Base-by-base conservation (phyloP, 2,888 invertebrate species). In the Nemotelus nigrinus region DNA sequence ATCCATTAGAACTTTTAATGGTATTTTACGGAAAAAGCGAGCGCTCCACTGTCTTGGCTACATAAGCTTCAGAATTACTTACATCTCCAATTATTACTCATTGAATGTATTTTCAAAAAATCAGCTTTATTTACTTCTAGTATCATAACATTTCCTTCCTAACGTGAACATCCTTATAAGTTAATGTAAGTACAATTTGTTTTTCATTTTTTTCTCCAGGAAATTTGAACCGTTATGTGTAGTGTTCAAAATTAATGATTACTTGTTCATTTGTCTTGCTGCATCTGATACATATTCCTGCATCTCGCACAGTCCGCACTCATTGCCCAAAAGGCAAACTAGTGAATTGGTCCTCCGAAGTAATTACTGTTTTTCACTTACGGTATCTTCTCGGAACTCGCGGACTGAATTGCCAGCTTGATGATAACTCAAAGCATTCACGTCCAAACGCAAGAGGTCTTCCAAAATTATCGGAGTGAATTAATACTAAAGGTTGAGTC, bases 281-380 rank as follows among this genome's bases (percentile, higher is more conserved):
- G 50, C 48, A 47, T 39, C 41, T 43, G 39, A 60, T 60, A 25
- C 25, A 25, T 25, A 25, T 25, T 25, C 39, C 41, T 60, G 25
- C 41, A 43, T n/a, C 25, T 60, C 7, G 48, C 48, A n/a, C 4
- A 10, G 67, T n/a, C 8, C 60, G 47, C 45, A 45, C 45, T 47
- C 72, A 25, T 25, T 58, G 58, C 60, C 74, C 63, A 2, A 8
- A 74, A 74, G 63, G 74, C 74, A 74, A 74, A 63, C 6, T 58
- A 58, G 45, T 8, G 50, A 74, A 74, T 63, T 74, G 63, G 60
- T 60, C 74, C 41, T 63, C 60, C 8, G n/a, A 58, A 72, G 74
- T 63, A 74, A 63, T 74, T 74, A 63, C 63, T 74, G 63, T 63
- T 74, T 74, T 74, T 74, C 74, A 60, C 74, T 60, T 74, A 48